Evolutionary conservation across 1,140 invertebrate genomes (phyloP), one percentile per base, ranked within the genome.

Genomic region (Macrobrachium rosenbergii): DNA sequence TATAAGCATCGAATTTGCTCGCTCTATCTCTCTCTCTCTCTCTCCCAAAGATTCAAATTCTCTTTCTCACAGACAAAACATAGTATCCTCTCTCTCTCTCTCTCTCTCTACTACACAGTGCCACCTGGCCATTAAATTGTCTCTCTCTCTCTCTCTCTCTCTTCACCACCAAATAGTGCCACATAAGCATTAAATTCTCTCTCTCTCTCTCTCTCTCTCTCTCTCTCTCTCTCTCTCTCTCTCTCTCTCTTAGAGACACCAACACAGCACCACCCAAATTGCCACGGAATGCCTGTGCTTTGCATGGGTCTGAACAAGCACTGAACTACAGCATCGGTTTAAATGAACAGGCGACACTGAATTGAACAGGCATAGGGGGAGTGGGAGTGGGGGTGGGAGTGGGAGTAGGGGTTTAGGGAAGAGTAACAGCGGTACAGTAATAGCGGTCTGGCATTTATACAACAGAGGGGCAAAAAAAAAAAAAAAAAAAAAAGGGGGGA

Each of bases 191-290:
- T 72, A 11, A 28, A 14, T 10, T 23, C 37, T 37, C 67, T 69
- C 67, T 21, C n/a, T 21, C 67, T 17, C n/a, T 69, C n/a, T 69
- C 67, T n/a, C n/a, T 69, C 17, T 69, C 67, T 69, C 17, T 69
- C 67, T 69, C 17, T 69, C 67, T 72, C 67, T 72, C n/a, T 28
- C 21, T 72, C 67, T 72, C 21, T 28, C 21, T 72, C 67, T 72
- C n/a, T 69, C 64, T 69, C 64, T 69, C 64, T 14, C 28, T 37
- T 1, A 37, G 28, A 37, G 28, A 37, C 3, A 37, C 28, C 28
- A 37, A 37, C 28, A n/a, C 64, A 67, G 23, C 11, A 8, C 10
- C 19, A 67, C 11, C 64, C 17, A 67, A n/a, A 67, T 16, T 23
- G 19, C 19, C 28, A 67, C 17, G 19, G 19, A 67, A 12, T 23